Conservation (phyloP, 2,888 invertebrate genomes). For the Idaea aversata region DNA sequence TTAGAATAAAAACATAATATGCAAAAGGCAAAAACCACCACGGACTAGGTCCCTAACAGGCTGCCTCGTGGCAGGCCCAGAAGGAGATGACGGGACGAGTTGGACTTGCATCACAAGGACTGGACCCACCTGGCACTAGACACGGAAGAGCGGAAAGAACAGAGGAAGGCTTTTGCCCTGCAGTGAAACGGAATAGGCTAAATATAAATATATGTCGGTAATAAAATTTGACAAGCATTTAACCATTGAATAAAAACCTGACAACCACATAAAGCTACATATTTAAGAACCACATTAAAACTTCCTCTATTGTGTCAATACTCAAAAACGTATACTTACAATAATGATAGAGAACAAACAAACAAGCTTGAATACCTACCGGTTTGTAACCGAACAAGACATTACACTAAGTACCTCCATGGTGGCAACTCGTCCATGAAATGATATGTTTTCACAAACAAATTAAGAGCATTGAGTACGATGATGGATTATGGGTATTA, state of each 20-base stretch:
- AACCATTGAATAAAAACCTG: background rate
- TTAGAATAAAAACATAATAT: too few relatives aligned
- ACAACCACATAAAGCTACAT: background rate
- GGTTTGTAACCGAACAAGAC: constrained; percentile 25
- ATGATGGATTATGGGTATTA: constrained; percentile 40
- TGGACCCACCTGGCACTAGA: too few relatives aligned
- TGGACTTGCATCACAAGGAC: too few relatives aligned
- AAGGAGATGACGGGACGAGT: too few relatives aligned
- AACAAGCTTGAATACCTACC: background rate
- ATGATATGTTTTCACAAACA: constrained; percentile 45
- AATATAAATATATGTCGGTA: background rate
- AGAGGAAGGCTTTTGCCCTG: too few relatives aligned
- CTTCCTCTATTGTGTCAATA: background rate
- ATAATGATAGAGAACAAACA: background rate
- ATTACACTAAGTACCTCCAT: constrained; percentile 28
- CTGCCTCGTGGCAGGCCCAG: too few relatives aligned
- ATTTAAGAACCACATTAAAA: background rate
- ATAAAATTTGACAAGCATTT: background rate
- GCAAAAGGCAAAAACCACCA: too few relatives aligned
- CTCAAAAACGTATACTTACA: background rate
- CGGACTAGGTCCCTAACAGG: too few relatives aligned
- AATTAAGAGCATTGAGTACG: constrained; percentile 38
- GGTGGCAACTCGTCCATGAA: constrained; percentile 32
- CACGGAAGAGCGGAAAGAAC: too few relatives aligned
- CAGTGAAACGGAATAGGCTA: too few relatives aligned